These are phyloP conservation scores for Drosophila neocordata DNA, from an alignment of 1,140 invertebrate genomes.

Conservation along the genomic window DNA sequence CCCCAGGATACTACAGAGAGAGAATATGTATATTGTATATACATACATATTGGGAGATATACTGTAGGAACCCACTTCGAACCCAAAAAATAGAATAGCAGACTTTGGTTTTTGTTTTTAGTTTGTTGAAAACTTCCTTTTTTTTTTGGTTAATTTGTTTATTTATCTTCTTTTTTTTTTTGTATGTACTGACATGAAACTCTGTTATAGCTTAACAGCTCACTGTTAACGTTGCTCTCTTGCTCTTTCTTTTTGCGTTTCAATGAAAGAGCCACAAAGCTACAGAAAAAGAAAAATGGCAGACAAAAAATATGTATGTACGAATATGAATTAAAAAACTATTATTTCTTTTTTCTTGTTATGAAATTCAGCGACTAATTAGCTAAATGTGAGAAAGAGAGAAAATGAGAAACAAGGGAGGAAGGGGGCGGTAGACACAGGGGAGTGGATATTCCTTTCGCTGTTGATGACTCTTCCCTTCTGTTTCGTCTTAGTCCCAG, in stretches of 20 bases:
- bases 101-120: slow-evolving; percentile 60
- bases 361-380: slow-evolving; percentile 6
- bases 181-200: slow-evolving; percentile 10
- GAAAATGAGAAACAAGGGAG: background rate
- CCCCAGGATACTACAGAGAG: background rate
- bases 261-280: slow-evolving; percentile 58
- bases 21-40: background rate
- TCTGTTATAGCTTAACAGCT: slow-evolving; percentile 14
- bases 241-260: slow-evolving; percentile 27
- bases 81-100: slow-evolving; percentile 26
- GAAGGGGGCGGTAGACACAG: background rate
- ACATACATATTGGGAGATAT: slow-evolving; percentile 6
- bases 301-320: slow-evolving; percentile 16
- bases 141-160: slow-evolving; percentile 30
- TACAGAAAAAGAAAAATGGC: slow-evolving; percentile 46
- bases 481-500: background rate
- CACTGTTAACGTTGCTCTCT: slow-evolving; percentile 17
- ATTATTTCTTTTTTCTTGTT: slow-evolving; percentile 8
- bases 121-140: slow-evolving; percentile 26
- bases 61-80: slow-evolving; percentile 13
- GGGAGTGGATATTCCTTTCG: background rate
- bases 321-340: slow-evolving; percentile 8
- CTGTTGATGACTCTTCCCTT: slow-evolving; percentile 13
- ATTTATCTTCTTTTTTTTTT: slow-evolving; percentile 12
- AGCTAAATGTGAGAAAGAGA: slow-evolving; percentile 2